A percentile compares a stretch with the other conserved stretches of the same genome.
These are phyloP conservation scores for Poecile montanus DNA, from an alignment of 2,797 vertebrate species.

Conservation along the genomic window DNA sequence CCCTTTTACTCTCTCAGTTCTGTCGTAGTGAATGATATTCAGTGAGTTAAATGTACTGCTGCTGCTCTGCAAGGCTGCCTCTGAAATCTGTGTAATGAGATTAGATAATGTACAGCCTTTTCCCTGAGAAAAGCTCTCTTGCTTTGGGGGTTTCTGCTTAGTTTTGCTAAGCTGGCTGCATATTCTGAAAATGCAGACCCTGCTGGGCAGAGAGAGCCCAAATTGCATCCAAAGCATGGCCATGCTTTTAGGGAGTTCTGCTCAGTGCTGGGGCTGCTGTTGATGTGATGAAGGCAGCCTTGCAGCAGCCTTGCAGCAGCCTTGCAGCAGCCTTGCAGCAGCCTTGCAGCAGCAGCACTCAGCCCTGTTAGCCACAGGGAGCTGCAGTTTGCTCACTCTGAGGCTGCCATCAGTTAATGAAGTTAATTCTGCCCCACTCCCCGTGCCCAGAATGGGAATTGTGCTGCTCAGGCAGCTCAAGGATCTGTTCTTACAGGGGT, in stretches of 20 bases:
- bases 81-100: slow-evolving; percentile 51
- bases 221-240: neutral
- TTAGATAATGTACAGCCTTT: slow-evolving; percentile 27
- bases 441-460: neutral
- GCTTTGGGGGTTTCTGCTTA: slow-evolving; percentile 33
- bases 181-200: neutral
- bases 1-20: slow-evolving; percentile 56
- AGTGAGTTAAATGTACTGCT: slow-evolving; percentile 31
- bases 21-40: slow-evolving; percentile 54
- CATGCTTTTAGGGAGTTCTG: neutral
- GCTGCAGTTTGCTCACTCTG: neutral
- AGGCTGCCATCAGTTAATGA: neutral
- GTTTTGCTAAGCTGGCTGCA: slow-evolving; percentile 41
- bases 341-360: no score
- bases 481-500: neutral
- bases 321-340: no score
- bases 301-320: no score
- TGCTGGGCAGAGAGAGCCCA: neutral
- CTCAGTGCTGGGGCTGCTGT: neutral
- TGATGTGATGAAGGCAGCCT: neutral
- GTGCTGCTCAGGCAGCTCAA: neutral
- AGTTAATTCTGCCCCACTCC: neutral
- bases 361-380: neutral
- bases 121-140: slow-evolving; percentile 10
- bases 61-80: slow-evolving; percentile 41